Evolutionary conservation across 64 coral and sea anemone species (phyloP).

Genomic region (Catalaphyllia jardinei): DNA sequence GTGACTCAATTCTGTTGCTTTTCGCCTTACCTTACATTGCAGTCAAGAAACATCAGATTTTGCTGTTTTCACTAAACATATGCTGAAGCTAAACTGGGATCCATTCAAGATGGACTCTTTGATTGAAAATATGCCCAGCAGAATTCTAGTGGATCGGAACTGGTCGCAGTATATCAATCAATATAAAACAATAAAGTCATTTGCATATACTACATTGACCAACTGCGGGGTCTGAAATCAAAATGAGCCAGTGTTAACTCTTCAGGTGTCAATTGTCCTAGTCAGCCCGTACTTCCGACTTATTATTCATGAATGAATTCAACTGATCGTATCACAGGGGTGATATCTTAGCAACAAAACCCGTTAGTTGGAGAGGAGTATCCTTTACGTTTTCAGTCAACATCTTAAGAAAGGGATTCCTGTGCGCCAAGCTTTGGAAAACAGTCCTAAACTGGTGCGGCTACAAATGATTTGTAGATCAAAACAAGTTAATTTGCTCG

Average conservation of each 20-base stretch:
- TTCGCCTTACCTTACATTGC: background rate
- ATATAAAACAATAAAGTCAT: conserved; percentile 33
- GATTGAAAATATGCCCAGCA: background rate
- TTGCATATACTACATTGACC: background rate
- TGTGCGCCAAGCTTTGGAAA: background rate
- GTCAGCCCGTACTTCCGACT: background rate
- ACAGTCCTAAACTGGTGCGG: background rate
- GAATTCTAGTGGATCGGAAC: background rate
- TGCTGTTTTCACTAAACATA: background rate
- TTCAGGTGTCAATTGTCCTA: background rate
- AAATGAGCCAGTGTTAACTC: background rate
- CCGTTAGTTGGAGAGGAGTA: background rate
- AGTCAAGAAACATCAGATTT: background rate
- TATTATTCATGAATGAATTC: background rate
- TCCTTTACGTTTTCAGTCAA: background rate
- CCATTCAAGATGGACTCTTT: background rate
- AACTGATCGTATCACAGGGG: background rate
- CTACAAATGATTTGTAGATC: background rate
- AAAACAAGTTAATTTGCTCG: conserved; percentile 21
- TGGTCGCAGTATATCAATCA: conserved; percentile 17
- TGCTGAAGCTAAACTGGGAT: too few relatives aligned
- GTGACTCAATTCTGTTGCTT: background rate
- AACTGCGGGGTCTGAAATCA: background rate
- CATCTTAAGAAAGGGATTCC: background rate
- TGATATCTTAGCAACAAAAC: background rate